Base-by-base conservation (phyloP, 2,888 invertebrate species). In the Lymantria dispar region DNA sequence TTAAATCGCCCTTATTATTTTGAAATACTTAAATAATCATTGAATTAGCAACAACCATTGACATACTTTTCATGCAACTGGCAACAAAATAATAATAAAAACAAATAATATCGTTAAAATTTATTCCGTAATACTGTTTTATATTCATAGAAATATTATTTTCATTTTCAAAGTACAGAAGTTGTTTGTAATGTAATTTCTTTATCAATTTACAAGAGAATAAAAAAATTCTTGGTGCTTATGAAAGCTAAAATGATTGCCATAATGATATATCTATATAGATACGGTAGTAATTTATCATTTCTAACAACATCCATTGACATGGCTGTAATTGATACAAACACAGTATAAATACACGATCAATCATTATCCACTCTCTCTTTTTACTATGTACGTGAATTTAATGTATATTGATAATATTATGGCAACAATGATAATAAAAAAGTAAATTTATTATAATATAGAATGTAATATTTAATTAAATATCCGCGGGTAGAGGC, bases 311-410 rank as follows among this genome's bases (percentile, higher is more conserved):
- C 47, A 55, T 22, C 48, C 14, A 53, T 50, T 50, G 61, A 54
- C 56, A 43, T 14, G 45, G 36, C 53, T 62, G 55, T 61, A 53
- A 55, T 44, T 39, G 51, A 22, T 48, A 50, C 52, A 61, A 63
- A 56, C 31, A 41, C 31, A n/a, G 39, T 49, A 54, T 58, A 51
- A 51, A 53, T 54, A 44, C 13, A 12, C 45, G 30, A 56, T 64
- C 53, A 54, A 64, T 64, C 59, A 61, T 48, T 38, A 12, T 38
- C 41, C 45, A 42, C 54, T 55, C 51, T 64, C 64, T 55, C 50
- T 64, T 64, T 54, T 51, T 46, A 50, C 47, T 54, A n/a, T 39
- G 42, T 54, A 40, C 13, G 15, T 40, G 14, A 9, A 14, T 40
- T 40, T 10, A 46, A 54, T 53, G 50, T 15, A 48, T 43, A 55